Evolutionary conservation across 2,888 invertebrate genomes (phyloP).

Genomic region (Phengaris alcon): DNA sequence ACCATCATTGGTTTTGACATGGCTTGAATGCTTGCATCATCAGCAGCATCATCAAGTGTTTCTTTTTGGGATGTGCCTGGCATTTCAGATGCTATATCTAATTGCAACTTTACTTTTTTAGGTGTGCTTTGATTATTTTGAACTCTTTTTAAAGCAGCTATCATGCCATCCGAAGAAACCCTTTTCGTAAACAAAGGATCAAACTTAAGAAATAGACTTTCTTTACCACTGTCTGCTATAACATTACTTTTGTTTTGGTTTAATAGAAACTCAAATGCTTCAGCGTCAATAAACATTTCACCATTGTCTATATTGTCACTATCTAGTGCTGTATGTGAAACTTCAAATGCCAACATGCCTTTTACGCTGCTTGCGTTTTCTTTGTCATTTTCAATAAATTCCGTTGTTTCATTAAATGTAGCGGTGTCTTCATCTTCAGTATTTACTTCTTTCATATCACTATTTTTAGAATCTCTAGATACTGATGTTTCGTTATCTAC

Average conservation of each 20-base stretch:
- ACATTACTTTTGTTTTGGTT: slow-evolving; percentile 65
- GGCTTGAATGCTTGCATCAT: slow-evolving; percentile 52
- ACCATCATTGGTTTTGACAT: slow-evolving; percentile 70
- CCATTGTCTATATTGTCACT: slow-evolving; percentile 54
- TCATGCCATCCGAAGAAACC: slow-evolving; percentile 59
- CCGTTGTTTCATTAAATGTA: slow-evolving; percentile 64
- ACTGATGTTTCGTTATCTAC: slow-evolving; percentile 52
- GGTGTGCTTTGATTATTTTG: slow-evolving; percentile 62
- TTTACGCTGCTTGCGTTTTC: slow-evolving; percentile 46
- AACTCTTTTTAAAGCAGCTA: slow-evolving; percentile 54
- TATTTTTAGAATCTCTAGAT: slow-evolving; percentile 41
- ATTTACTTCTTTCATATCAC: slow-evolving; percentile 48
- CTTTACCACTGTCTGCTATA: slow-evolving; percentile 67
- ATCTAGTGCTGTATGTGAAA: slow-evolving; percentile 47
- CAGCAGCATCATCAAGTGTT: slow-evolving; percentile 48
- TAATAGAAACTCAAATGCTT: slow-evolving; percentile 67
- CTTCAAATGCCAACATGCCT: slow-evolving; percentile 58
- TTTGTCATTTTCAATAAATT: slow-evolving; percentile 48
- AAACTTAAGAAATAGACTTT: slow-evolving; percentile 71
- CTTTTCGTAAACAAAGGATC: slow-evolving; percentile 69
- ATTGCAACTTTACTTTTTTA: slow-evolving; percentile 45
- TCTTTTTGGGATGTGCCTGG: slow-evolving; percentile 46
- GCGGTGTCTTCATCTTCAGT: slow-evolving; percentile 72
- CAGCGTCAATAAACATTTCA: slow-evolving; percentile 71
- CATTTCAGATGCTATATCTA: background rate